phyloP scores from a whole-genome alignment of 2,888 invertebrate genomes.

The Rutpela maculata region DNA sequence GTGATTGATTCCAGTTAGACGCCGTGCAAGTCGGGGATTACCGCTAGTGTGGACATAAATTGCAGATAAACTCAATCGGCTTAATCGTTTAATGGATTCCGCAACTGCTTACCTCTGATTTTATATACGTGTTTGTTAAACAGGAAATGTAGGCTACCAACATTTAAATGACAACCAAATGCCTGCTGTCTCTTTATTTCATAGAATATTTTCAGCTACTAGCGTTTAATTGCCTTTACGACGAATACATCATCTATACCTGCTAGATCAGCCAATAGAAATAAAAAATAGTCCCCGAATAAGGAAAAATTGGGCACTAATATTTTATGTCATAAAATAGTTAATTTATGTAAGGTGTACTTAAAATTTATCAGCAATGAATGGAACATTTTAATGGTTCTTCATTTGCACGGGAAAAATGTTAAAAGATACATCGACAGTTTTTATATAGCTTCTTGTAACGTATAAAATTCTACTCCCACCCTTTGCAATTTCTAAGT shows the following conservation, averaged over 20 bases:
- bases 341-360: too few species aligned
- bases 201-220: neutral
- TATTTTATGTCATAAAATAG: too few species aligned
- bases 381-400: too few species aligned
- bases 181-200: constrained; percentile 44
- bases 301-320: too few species aligned
- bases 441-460: too few species aligned
- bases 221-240: neutral
- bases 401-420: too few species aligned
- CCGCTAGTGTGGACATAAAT: constrained; percentile 67
- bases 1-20: constrained; percentile 70
- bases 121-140: constrained; percentile 54
- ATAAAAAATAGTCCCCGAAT: too few species aligned
- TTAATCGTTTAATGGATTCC: constrained; percentile 69
- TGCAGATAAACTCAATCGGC: constrained; percentile 65
- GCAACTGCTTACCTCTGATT: constrained; percentile 63
- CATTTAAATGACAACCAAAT: constrained; percentile 47
- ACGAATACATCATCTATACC: neutral
- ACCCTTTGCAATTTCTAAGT: too few species aligned
- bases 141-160: constrained; percentile 50
- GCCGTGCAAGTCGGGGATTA: constrained; percentile 64
- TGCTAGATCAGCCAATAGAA: too few species aligned
- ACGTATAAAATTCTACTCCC: too few species aligned
- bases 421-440: too few species aligned
- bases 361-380: too few species aligned